Evolutionary conservation across 2,888 invertebrate genomes (phyloP).

Genomic region (Drosophila formosana): DNA sequence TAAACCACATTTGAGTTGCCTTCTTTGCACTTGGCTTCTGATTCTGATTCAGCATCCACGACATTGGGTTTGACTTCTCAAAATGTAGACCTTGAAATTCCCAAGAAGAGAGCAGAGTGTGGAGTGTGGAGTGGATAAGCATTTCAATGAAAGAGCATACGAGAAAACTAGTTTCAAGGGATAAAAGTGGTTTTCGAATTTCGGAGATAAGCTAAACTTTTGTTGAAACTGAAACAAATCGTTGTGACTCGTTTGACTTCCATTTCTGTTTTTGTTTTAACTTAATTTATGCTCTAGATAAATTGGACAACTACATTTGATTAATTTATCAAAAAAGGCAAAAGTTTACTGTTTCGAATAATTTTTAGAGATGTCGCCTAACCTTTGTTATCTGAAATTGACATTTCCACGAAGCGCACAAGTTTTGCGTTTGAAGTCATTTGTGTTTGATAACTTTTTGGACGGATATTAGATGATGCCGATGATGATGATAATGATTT

Average conservation of each 20-base stretch:
- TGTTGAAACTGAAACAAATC: conserved; percentile 10
- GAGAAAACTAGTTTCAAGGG: background rate
- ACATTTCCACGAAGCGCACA: conserved; percentile 6
- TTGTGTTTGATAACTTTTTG: background rate
- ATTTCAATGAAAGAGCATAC: background rate
- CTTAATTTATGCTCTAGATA: conserved; percentile 13
- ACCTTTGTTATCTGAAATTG: conserved; percentile 9
- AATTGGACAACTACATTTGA: conserved; percentile 15
- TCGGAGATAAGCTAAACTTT: conserved; percentile 12
- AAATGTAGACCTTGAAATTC: background rate
- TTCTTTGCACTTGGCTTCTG: background rate
- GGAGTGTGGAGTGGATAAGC: conserved; percentile 4
- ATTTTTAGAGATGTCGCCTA: background rate
- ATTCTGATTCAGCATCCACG: conserved; percentile 3
- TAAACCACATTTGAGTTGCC: background rate
- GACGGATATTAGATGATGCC: background rate
- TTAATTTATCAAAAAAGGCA: conserved; percentile 13
- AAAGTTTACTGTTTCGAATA: background rate
- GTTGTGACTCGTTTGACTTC: background rate
- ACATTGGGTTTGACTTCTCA: background rate
- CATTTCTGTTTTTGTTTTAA: background rate
- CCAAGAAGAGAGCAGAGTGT: background rate
- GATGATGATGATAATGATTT: background rate
- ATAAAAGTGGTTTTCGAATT: conserved; percentile 12
- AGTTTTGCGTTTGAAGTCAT: conserved; percentile 5